phyloP scores from a whole-genome alignment of 1,140 invertebrate species.

The Drosophila ficusphila region DNA sequence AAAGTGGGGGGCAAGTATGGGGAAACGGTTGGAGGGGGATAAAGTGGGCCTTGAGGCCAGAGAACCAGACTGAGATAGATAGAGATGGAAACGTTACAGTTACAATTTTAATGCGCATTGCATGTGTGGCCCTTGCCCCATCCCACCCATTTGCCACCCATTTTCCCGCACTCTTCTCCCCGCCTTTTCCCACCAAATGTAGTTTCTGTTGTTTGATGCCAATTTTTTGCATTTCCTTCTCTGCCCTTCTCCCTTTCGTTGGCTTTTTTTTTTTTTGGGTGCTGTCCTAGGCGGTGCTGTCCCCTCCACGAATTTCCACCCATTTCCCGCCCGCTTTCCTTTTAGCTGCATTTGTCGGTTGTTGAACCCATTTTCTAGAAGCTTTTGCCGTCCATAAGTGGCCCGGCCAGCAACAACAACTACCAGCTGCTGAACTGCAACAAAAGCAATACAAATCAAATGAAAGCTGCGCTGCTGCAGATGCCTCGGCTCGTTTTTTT shows the following conservation, averaged over 20 bases:
- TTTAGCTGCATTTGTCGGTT: conserved; percentile 66
- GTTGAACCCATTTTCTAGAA: conserved; percentile 68
- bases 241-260: conserved; percentile 27
- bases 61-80: conserved; percentile 35
- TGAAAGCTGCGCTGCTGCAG: conserved; percentile 59
- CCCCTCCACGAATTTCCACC: neutral
- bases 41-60: conserved; percentile 50
- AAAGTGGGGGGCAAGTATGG: conserved; percentile 2
- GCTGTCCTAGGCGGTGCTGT: conserved; percentile 21
- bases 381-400: conserved; percentile 71
- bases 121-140: conserved; percentile 50
- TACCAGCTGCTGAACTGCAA: conserved; percentile 30
- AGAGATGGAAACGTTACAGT: conserved; percentile 64
- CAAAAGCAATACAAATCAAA: conserved; percentile 77
- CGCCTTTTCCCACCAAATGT: conserved; percentile 56
- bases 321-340: conserved; percentile 9
- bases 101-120: conserved; percentile 79
- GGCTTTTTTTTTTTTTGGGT: conserved; percentile 45
- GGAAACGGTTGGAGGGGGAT: conserved; percentile 4
- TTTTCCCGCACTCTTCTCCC: neutral
- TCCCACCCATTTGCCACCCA: neutral
- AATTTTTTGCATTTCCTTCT: conserved; percentile 71
- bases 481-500: conserved; percentile 56
- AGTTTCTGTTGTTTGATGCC: conserved; percentile 80
- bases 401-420: conserved; percentile 61